These are phyloP conservation scores for Zaprionus obscuricornis DNA, from an alignment of 2,888 invertebrate genomes.

Conservation along the genomic window DNA sequence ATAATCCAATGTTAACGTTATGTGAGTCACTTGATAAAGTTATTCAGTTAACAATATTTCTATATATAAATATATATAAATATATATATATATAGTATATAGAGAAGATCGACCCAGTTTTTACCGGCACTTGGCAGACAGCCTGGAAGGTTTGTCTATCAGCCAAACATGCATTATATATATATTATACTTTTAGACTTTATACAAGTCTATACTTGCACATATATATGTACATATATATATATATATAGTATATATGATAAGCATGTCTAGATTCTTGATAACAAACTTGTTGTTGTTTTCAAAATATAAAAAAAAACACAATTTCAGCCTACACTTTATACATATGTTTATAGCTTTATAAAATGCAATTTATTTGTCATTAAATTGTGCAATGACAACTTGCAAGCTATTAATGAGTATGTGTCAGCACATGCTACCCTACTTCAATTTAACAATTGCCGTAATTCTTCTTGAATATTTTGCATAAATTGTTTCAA, in stretches of 20 bases:
- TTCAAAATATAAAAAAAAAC: no score
- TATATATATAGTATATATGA: constrained; percentile 20
- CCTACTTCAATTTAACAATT: no score
- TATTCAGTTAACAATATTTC: no score
- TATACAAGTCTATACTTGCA: not conserved
- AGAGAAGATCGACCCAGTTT: constrained; percentile 54
- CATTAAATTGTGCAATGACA: no score
- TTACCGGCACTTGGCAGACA: constrained; percentile 54
- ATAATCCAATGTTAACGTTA: constrained; percentile 7
- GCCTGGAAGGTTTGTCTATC: constrained; percentile 41
- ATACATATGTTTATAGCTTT: no score
- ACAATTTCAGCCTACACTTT: no score
- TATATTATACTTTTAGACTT: constrained; percentile 8
- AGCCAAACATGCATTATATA: constrained; percentile 6
- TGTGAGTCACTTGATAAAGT: constrained; percentile 40
- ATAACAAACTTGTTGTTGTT: constrained; percentile 35
- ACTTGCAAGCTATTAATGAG: not conserved
- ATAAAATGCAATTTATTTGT: no score
- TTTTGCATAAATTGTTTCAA: no score
- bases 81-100: no score
- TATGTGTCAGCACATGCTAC: no score
- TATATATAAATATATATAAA: no score
- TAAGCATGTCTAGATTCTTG: constrained; percentile 41
- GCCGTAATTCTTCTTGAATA: constrained; percentile 19
- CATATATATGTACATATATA: not conserved